Evolutionary conservation across 2,113 vertebrate species (phyloP).

Genomic region (Meriones unguiculatus): DNA sequence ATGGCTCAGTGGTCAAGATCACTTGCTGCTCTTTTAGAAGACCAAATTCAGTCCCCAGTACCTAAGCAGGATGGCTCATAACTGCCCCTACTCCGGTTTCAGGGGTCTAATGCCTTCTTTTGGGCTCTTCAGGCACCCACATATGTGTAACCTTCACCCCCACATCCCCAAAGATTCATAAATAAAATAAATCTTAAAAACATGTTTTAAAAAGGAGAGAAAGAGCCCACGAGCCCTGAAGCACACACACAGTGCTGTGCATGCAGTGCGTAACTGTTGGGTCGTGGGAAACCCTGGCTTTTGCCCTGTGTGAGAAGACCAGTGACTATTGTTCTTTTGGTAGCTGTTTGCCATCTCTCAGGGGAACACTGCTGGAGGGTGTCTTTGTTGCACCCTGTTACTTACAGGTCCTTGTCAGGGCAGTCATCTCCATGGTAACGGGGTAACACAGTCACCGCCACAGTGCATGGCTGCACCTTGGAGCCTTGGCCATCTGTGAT

Average conservation of each 20-base stretch:
- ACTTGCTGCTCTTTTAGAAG: background rate
- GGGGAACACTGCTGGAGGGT: rapidly evolving
- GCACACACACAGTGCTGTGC: rapidly evolving
- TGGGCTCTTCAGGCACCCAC: background rate
- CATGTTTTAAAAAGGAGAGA: background rate
- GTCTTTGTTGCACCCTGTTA: background rate
- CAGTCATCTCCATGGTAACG: conserved; percentile 81
- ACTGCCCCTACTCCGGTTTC: background rate
- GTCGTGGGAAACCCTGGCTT: background rate
- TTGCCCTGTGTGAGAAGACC: background rate
- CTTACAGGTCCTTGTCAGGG: conserved; percentile 88
- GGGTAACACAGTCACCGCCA: conserved; percentile 88
- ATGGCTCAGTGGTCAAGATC: background rate
- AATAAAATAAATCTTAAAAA: background rate
- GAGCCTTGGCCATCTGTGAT: conserved; percentile 87
- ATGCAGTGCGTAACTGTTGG: background rate
- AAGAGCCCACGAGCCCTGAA: background rate
- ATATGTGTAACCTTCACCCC: background rate
- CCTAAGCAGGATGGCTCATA: background rate
- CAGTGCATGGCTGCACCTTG: conserved; percentile 86
- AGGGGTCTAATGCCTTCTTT: background rate
- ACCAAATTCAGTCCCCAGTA: background rate
- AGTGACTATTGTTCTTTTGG: background rate
- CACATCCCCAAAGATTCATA: background rate
- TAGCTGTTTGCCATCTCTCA: too few species aligned